Evolutionary conservation across 1,140 invertebrate genomes (phyloP).

Genomic region (Samia ricini): DNA sequence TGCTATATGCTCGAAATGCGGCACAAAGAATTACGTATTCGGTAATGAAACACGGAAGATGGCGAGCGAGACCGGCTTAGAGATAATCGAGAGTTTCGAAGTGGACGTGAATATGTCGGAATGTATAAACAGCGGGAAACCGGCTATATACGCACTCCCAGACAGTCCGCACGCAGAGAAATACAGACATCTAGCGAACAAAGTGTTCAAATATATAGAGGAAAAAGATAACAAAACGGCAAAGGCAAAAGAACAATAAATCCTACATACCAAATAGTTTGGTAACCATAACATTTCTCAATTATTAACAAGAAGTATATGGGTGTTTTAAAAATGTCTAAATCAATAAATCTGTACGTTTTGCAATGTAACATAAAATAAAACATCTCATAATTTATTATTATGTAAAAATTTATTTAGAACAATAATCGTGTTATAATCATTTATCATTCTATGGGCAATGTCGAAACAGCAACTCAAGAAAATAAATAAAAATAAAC

Average conservation of each 20-base stretch:
- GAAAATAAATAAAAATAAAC: constrained; percentile 31
- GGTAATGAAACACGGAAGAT: constrained; percentile 78
- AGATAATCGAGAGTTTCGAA: constrained; percentile 86
- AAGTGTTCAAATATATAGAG: constrained; percentile 75
- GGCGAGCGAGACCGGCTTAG: constrained; percentile 76
- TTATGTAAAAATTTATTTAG: constrained; percentile 40
- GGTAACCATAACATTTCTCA: constrained; percentile 23
- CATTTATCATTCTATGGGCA: constrained; percentile 31
- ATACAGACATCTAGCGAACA: constrained; percentile 79
- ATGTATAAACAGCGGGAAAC: constrained; percentile 86
- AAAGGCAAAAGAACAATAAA: constrained; percentile 42
- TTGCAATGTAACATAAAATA: background rate
- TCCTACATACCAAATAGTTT: constrained; percentile 30
- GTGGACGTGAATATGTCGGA: constrained; percentile 84
- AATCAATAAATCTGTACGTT: background rate
- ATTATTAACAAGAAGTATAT: constrained; percentile 3
- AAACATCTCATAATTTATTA: constrained; percentile 14
- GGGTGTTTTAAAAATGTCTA: constrained; percentile 21
- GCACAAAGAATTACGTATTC: constrained; percentile 80
- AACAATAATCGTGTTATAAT: constrained; percentile 35
- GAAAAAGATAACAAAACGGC: constrained; percentile 56
- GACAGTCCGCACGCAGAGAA: constrained; percentile 78
- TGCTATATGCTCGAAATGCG: constrained; percentile 85
- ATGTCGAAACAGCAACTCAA: constrained; percentile 35
- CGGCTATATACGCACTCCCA: constrained; percentile 85